phyloP scores from a whole-genome alignment of 1,140 invertebrate genomes.

The Coenobita brevimanus region DNA sequence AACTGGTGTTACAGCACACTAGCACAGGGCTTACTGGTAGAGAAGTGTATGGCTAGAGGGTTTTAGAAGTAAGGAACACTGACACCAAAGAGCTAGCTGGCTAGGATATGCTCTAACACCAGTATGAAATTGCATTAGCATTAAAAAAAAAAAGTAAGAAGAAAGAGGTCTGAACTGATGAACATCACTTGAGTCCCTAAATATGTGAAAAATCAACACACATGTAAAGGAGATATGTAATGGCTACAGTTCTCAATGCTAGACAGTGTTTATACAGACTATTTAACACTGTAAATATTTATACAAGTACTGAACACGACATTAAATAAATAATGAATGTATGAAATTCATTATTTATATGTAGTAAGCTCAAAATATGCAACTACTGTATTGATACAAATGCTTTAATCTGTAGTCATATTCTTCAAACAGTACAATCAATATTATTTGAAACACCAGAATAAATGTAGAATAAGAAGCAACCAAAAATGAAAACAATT shows the following conservation, averaged over 20 bases:
- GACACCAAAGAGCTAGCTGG: slow-evolving; percentile 46
- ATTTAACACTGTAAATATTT: no score
- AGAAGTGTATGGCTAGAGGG: not conserved
- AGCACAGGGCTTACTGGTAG: slow-evolving; percentile 32
- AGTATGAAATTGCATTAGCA: slow-evolving; percentile 62
- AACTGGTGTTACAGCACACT: slow-evolving; percentile 61
- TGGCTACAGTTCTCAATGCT: not conserved
- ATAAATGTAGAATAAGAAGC: no score
- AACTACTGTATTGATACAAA: no score
- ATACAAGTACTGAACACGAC: no score
- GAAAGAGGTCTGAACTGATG: slow-evolving; percentile 47
- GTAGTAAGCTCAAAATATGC: no score
- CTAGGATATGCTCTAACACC: slow-evolving; percentile 59
- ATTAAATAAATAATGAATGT: no score
- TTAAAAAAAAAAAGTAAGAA: slow-evolving; percentile 33
- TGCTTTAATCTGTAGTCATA: no score
- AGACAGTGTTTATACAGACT: not conserved
- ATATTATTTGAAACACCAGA: no score
- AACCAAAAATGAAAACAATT: no score
- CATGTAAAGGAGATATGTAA: not conserved
- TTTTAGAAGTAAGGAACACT: slow-evolving; percentile 5
- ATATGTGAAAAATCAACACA: not conserved
- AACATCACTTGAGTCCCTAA: slow-evolving; percentile 47
- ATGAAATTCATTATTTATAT: no score
- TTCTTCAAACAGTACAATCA: no score